Evolutionary conservation across 2,113 vertebrate genomes (phyloP).

Genomic region (Porphyrio hochstetteri): DNA sequence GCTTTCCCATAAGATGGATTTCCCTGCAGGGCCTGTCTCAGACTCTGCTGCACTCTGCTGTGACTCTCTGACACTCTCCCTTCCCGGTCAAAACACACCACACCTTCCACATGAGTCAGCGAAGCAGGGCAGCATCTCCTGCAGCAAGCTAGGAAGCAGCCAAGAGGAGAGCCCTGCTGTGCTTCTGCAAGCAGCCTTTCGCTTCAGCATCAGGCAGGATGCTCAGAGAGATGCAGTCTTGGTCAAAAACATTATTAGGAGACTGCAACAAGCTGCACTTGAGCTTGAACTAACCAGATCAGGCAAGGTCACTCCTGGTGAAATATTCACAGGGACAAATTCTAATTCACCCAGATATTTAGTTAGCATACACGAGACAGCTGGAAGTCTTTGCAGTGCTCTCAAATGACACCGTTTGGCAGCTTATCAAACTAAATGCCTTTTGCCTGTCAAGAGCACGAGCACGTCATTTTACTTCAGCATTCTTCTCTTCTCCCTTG

Average conservation of each 20-base stretch:
- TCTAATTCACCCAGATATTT: neutral
- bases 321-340: neutral
- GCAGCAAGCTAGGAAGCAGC: neutral
- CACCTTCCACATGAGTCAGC: conserved; percentile 54
- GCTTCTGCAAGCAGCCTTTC: neutral
- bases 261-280: neutral
- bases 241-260: neutral
- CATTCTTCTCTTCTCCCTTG: neutral
- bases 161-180: neutral
- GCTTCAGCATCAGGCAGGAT: neutral
- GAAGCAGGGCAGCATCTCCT: neutral
- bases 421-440: conserved; percentile 31
- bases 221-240: neutral
- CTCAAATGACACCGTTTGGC: conserved; percentile 39
- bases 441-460: neutral
- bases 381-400: conserved; percentile 19
- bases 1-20: neutral
- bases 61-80: neutral
- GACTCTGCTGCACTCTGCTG: neutral
- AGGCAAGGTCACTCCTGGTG: conserved; percentile 17
- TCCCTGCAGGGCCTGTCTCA: conserved; percentile 3
- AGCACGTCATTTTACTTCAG: neutral
- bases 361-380: neutral
- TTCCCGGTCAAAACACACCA: conserved; percentile 29
- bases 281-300: neutral